A percentile compares a stretch with the other conserved stretches of the same genome.
phyloP scores from a whole-genome alignment of 2,797 vertebrate species.

The Enoplosus armatus region DNA sequence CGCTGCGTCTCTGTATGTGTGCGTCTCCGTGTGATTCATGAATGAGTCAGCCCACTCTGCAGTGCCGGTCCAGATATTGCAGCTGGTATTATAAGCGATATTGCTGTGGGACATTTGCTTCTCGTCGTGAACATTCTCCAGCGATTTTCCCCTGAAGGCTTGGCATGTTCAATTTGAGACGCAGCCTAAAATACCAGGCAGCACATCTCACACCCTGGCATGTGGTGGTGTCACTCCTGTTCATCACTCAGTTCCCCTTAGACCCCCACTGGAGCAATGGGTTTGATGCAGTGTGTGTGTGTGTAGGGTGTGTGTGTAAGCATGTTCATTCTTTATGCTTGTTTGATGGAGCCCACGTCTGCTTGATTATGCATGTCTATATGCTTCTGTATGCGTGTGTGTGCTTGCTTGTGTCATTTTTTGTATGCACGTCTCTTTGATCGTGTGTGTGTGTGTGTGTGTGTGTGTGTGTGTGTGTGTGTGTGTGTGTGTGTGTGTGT shows the following conservation, averaged over 20 bases:
- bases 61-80: constrained; percentile 28
- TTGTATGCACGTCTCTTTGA: constrained; percentile 31
- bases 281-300: constrained; percentile 40
- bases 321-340: constrained; percentile 12
- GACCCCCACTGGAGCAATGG: constrained; percentile 45
- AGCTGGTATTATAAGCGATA: constrained; percentile 45
- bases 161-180: constrained; percentile 71
- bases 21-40: neutral
- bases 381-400: neutral
- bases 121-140: constrained; percentile 54
- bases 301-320: constrained; percentile 12
- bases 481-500: constrained; percentile 14
- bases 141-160: constrained; percentile 54
- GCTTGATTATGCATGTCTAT: constrained; percentile 35
- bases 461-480: constrained; percentile 26
- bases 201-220: constrained; percentile 62
- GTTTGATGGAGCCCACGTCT: constrained; percentile 13
- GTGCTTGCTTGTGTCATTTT: constrained; percentile 2
- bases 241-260: constrained; percentile 63
- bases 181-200: constrained; percentile 68
- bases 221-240: constrained; percentile 70
- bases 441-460: neutral
- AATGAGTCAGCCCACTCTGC: constrained; percentile 15
- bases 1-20: neutral
- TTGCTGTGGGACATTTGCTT: constrained; percentile 57